A percentile compares a stretch with the other conserved stretches of the same genome.
Evolutionary conservation across 2,113 vertebrate species (phyloP).

Genomic region (Catharus fuscescens): DNA sequence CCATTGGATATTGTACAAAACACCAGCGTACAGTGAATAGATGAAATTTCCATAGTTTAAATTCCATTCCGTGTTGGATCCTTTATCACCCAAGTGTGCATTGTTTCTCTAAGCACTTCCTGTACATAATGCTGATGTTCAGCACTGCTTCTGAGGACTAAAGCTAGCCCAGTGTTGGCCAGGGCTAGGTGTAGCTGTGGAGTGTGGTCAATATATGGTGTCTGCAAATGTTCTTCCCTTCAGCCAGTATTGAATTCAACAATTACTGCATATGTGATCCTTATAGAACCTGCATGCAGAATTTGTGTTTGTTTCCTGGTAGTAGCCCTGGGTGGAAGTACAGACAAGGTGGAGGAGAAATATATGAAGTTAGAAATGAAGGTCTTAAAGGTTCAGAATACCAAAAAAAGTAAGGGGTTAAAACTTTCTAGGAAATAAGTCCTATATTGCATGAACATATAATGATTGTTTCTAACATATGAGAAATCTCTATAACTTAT

Average conservation of each 20-base stretch:
- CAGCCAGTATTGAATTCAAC: not conserved
- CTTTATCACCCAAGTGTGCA: rapidly evolving
- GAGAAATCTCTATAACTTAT: not conserved
- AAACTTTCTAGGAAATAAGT: not conserved
- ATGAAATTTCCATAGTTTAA: not conserved
- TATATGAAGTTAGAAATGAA: not conserved
- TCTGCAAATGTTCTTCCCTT: not conserved
- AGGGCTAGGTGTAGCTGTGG: not conserved
- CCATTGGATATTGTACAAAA: not conserved
- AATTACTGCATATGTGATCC: not conserved
- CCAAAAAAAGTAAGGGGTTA: not conserved
- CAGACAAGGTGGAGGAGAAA: not conserved
- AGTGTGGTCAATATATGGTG: not conserved
- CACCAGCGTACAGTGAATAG: rapidly evolving
- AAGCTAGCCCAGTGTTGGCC: not conserved
- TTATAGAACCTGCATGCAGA: not conserved
- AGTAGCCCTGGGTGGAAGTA: not conserved
- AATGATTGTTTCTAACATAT: not conserved
- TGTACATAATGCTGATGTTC: not conserved
- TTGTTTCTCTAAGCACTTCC: not conserved
- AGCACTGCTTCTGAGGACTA: not conserved
- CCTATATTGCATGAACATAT: not conserved
- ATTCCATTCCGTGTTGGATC: not conserved
- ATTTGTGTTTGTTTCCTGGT: not conserved
- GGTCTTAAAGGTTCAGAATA: not conserved